Percentiles rank a stretch among this genome's conserved stretches.
phyloP scores from a whole-genome alignment of 2,113 vertebrate genomes.

The Regulus satrapa region DNA sequence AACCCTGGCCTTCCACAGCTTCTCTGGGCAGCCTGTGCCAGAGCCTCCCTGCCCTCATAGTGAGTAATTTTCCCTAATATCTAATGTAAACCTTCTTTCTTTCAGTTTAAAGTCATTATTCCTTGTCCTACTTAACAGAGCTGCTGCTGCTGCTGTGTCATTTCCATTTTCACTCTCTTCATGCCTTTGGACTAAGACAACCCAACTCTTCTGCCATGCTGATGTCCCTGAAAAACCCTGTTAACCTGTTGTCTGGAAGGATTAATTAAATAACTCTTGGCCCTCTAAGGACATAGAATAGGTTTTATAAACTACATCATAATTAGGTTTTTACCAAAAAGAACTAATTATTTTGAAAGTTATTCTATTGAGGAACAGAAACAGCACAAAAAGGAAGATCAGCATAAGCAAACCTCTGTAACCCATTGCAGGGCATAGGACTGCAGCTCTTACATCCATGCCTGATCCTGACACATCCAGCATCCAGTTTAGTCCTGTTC shows the following conservation, averaged over 20 bases:
- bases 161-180: background rate
- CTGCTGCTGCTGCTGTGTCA: background rate
- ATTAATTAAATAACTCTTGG: background rate
- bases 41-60: rapidly evolving
- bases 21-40: no score
- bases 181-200: background rate
- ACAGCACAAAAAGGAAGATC: background rate
- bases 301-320: background rate
- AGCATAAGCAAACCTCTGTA: background rate
- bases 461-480: background rate
- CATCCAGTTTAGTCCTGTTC: background rate
- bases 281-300: background rate
- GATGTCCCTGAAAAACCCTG: background rate
- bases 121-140: background rate
- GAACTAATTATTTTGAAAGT: background rate
- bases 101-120: background rate
- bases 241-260: background rate
- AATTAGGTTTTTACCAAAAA: background rate
- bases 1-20: background rate
- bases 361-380: background rate
- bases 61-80: background rate
- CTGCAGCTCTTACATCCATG: background rate
- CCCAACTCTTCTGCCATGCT: background rate
- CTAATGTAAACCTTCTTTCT: background rate
- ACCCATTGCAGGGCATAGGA: background rate